Percentiles rank a stretch among this genome's conserved stretches.
These are phyloP conservation scores for Copidosoma floridanum DNA, from an alignment of 1,140 invertebrate genomes.

Conservation along the genomic window DNA sequence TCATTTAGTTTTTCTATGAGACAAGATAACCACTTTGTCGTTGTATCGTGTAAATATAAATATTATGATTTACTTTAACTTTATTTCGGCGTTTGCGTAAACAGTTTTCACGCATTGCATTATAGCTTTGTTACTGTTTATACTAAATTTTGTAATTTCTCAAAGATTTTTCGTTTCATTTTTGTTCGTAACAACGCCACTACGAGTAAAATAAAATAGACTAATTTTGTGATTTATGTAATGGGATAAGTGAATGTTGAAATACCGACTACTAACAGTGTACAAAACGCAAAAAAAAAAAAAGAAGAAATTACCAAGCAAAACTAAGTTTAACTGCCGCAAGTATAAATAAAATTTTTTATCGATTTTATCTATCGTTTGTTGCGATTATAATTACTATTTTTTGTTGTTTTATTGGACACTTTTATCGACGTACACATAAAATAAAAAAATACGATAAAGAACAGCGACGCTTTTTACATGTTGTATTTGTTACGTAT, in stretches of 20 bases:
- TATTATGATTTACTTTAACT: slow-evolving; percentile 1
- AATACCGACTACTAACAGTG: slow-evolving; percentile 7
- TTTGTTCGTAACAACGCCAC: slow-evolving; percentile 1
- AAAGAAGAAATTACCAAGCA: background rate
- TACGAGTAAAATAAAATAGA: slow-evolving; percentile 8
- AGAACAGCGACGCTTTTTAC: slow-evolving; percentile 20
- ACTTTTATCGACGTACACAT: no score
- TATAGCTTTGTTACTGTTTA: no score
- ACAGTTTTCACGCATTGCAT: no score
- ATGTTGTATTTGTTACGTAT: slow-evolving; percentile 10
- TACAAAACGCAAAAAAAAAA: slow-evolving; percentile 4
- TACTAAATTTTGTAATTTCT: no score
- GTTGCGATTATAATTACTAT: slow-evolving; percentile 15
- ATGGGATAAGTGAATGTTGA: slow-evolving; percentile 13
- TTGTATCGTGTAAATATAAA: slow-evolving; percentile 10
- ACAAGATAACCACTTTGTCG: background rate
- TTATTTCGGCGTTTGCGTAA: no score
- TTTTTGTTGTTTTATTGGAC: slow-evolving; percentile 20
- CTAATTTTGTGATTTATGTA: slow-evolving; percentile 17
- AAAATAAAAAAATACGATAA: slow-evolving; percentile 6
- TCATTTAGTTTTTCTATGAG: background rate
- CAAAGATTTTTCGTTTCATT: no score
- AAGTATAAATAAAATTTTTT: slow-evolving; percentile 2
- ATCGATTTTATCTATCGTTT: slow-evolving; percentile 12
- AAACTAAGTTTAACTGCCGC: slow-evolving; percentile 16